A percentile compares a stretch with the other conserved stretches of the same genome.
These are phyloP conservation scores for Crotalus viridis DNA, from an alignment of 2,113 vertebrate species.

Conservation along the genomic window DNA sequence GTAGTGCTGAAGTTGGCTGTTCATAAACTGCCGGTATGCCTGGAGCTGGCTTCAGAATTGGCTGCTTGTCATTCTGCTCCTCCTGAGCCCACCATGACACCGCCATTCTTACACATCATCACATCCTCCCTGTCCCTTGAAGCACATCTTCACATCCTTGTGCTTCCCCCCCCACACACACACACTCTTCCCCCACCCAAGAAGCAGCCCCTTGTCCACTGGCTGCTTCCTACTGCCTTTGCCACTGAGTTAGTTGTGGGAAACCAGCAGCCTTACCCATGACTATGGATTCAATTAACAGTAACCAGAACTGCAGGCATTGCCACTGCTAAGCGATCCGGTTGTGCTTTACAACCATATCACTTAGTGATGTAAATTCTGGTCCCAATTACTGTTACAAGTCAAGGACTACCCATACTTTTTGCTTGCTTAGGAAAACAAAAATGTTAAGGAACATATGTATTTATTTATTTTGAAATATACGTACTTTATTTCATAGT, in stretches of 20 bases:
- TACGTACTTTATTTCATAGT: background rate
- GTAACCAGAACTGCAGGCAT: background rate
- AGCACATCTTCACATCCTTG: background rate
- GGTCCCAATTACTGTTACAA: constrained; percentile 9
- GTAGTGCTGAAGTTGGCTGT: background rate
- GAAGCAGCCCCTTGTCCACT: background rate
- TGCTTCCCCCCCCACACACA: no score
- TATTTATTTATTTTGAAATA: background rate
- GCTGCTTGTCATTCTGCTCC: background rate
- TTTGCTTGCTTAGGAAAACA: background rate
- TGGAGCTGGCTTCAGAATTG: background rate
- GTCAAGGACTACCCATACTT: constrained; percentile 9
- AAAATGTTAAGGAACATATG: background rate
- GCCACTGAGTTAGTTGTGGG: background rate
- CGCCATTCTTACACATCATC: no score
- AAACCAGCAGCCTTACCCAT: background rate
- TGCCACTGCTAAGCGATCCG: accelerated
- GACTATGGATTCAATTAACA: background rate
- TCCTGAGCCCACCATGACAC: background rate
- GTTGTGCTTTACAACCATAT: background rate
- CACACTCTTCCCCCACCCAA: background rate
- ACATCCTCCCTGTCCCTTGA: background rate
- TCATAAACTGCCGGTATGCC: background rate
- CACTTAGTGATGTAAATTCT: background rate
- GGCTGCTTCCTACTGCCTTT: background rate